Evolutionary conservation across 2,797 vertebrate genomes (phyloP), one percentile per base, ranked within the genome.

Genomic region (Enteromius radiatus): DNA sequence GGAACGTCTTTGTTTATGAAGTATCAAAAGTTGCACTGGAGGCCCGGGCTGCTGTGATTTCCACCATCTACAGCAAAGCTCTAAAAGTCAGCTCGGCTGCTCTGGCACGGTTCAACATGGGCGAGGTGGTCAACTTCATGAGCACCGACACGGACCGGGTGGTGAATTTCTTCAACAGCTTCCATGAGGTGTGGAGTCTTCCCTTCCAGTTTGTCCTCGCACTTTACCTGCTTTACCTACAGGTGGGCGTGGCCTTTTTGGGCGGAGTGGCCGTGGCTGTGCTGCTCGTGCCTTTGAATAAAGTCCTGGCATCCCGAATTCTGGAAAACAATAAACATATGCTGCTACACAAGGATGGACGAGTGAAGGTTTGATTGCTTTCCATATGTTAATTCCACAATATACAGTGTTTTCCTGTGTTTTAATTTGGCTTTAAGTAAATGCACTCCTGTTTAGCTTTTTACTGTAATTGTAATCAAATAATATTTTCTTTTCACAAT

Each of bases 171-270:
- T 97, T 95, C 77, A 88, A 86, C 86, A 96, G 96, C 78, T 98
- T 99, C 91, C 98, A 99, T 0, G 97, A 98, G 78, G 87, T 97
- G 67, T 99, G 98, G 98, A 97, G 96, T 88, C 89, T 99, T 56
- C 97, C 98, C 3, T 91, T 99, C 86, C 92, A 89, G 84, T 95
- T 99, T 54, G 86, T 89, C 17, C 81, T 98, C 88, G 95, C 96
- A 10, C 96, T 99, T 56, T 98, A 97, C 93, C 89, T 99, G 83
- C 91, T 99, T 1, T 94, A 99, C 86, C 93, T 95, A 87, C 97
- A 99, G 93, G 97, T 99, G 85, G 97, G 96, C 0, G 31, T 97
- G 8, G 95, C 97, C 26, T 99, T 98, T 56, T 89, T 99, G 0
- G 96, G 96, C 1, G 97, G 97, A 1, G 88, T 99, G 81, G 90